Percentiles rank a stretch among this genome's conserved stretches.
These are phyloP conservation scores for Drosophila kepulauana DNA, from an alignment of 1,140 invertebrate species.

Conservation along the genomic window DNA sequence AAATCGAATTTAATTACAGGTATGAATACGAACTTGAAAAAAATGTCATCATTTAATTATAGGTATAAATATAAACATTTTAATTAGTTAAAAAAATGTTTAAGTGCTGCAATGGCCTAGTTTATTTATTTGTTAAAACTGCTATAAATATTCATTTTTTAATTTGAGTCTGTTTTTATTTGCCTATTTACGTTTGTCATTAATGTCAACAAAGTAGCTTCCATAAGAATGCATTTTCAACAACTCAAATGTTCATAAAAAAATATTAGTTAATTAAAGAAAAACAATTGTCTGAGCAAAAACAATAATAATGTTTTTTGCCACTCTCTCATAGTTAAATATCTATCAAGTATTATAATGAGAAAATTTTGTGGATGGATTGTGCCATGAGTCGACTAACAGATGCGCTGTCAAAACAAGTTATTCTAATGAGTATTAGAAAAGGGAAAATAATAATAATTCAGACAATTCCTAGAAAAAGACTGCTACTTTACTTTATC, in stretches of 20 bases:
- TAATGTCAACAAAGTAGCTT: neutral
- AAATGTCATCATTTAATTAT: too few species aligned
- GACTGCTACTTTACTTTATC: neutral
- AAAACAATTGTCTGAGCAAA: neutral
- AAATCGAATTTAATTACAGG: too few species aligned
- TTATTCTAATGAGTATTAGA: too few species aligned
- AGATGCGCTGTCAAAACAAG: neutral
- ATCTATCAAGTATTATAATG: neutral
- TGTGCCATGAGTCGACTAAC: neutral
- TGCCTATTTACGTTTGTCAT: neutral
- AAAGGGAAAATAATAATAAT: neutral
- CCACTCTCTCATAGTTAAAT: neutral
- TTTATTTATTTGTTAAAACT: too few species aligned
- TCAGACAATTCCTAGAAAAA: neutral
- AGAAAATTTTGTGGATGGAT: neutral
- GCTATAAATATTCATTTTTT: neutral
- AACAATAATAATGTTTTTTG: neutral
- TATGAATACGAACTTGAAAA: too few species aligned
- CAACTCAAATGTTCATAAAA: neutral
- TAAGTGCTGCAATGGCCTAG: too few species aligned
- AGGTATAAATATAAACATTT: too few species aligned
- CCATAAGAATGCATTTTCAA: neutral
- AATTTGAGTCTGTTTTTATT: neutral
- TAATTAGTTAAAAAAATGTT: too few species aligned
- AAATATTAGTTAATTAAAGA: conserved; percentile 2